Conservation (phyloP, 2,888 invertebrate genomes). For the Tachina grossa region DNA sequence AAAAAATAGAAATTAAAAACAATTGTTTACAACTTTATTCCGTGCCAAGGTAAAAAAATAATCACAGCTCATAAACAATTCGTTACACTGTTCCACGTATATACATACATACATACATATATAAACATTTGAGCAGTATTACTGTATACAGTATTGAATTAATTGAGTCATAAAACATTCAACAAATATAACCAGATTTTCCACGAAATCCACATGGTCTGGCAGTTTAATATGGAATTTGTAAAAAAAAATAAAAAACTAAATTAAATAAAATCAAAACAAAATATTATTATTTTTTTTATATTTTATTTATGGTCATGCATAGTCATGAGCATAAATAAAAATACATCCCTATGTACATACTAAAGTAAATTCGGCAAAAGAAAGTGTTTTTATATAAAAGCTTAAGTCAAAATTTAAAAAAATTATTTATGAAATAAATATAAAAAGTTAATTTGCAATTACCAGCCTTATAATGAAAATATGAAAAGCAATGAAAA, state of each 20-base stretch:
- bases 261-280: constrained; percentile 51
- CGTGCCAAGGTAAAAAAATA: too few species aligned
- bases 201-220: constrained; percentile 64
- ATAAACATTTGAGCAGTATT: background rate
- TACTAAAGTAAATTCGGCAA: constrained; percentile 6
- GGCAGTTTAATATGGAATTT: constrained; percentile 34
- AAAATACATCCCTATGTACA: background rate
- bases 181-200: constrained; percentile 71
- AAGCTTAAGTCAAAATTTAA: background rate
- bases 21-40: background rate
- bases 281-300: constrained; percentile 53
- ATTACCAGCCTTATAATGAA: background rate
- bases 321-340: constrained; percentile 40
- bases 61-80: background rate
- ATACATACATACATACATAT: background rate
- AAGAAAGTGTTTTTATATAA: background rate
- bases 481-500: background rate
- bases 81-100: constrained; percentile 2
- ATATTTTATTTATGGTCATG: constrained; percentile 19
- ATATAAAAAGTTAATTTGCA: background rate
- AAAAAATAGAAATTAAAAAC: too few species aligned
- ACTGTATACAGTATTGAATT: constrained; percentile 50
- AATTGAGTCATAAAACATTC: constrained; percentile 71
- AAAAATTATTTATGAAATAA: constrained; percentile 1
- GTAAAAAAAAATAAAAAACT: constrained; percentile 23